A percentile compares a stretch with the other conserved stretches of the same genome.
Conservation (phyloP, 2,888 invertebrate genomes). For the Iselma pallidipennis region DNA sequence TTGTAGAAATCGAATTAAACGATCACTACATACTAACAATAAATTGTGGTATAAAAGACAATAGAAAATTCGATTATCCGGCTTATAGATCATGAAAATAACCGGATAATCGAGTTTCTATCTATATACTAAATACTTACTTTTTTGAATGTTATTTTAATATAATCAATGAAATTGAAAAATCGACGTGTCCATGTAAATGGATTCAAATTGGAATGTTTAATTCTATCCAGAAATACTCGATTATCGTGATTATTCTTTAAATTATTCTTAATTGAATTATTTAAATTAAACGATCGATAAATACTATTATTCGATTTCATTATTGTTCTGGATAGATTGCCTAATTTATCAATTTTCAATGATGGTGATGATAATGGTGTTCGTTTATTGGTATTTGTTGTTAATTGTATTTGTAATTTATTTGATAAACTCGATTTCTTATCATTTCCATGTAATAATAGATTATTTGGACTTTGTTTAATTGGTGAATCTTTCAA, state of each 20-base stretch:
- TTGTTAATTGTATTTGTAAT: too few species aligned
- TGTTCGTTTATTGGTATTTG: neutral
- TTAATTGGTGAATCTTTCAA: conserved; percentile 13
- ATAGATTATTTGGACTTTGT: conserved; percentile 14
- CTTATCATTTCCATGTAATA: too few species aligned
- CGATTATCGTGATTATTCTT: neutral
- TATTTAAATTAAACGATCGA: neutral
- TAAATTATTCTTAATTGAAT: neutral
- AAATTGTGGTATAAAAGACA: conserved; percentile 29
- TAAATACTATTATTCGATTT: neutral
- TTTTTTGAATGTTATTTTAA: conserved; percentile 43
- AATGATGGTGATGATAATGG: neutral
- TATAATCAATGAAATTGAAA: conserved; percentile 38
- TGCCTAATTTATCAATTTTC: neutral
- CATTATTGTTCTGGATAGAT: neutral
- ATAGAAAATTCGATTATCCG: neutral
- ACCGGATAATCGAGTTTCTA: too few species aligned
- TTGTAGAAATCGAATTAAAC: neutral
- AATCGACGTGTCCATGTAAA: conserved; percentile 39
- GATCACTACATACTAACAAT: conserved; percentile 24
- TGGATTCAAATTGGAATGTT: conserved; percentile 37
- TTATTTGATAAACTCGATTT: too few species aligned
- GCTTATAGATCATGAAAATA: neutral
- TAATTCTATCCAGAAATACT: conserved; percentile 25
- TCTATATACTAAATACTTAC: conserved; percentile 41